Conservation (phyloP, 2,888 invertebrate genomes). For the Athalia circularis region DNA sequence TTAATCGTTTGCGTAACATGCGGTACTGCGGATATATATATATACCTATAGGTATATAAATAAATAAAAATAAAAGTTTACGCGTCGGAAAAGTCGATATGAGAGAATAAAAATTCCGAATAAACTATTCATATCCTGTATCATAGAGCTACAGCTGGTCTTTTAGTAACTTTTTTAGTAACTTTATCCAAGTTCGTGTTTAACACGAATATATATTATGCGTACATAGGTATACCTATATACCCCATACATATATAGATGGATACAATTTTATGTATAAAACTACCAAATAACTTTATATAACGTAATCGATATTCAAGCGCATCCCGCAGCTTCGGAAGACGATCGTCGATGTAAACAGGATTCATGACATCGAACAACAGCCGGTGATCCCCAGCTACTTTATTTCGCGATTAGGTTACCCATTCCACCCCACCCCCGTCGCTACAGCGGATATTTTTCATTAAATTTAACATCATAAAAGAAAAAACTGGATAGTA, state of each 20-base stretch:
- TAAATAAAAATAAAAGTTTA: too few relatives aligned
- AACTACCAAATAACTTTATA: neutral
- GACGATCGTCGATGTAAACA: conserved; percentile 8
- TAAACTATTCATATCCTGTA: too few relatives aligned
- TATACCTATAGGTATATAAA: too few relatives aligned
- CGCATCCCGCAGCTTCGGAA: neutral
- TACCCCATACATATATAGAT: neutral
- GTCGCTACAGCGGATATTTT: neutral
- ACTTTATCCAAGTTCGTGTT: too few relatives aligned
- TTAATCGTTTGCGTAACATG: too few relatives aligned
- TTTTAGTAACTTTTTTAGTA: too few relatives aligned
- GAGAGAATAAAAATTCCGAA: too few relatives aligned
- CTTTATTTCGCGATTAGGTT: neutral
- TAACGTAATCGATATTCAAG: conserved; percentile 37
- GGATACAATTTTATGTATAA: neutral
- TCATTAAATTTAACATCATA: neutral
- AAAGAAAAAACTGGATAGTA: too few relatives aligned
- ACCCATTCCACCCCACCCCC: neutral
- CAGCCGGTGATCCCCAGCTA: conserved; percentile 6
- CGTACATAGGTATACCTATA: neutral
- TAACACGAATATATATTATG: too few relatives aligned
- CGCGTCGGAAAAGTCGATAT: too few relatives aligned
- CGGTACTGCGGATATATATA: too few relatives aligned
- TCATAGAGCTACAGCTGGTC: too few relatives aligned
- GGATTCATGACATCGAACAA: conserved; percentile 25